phyloP scores from a whole-genome alignment of 2,888 invertebrate genomes.

The Rhagonycha fulva region DNA sequence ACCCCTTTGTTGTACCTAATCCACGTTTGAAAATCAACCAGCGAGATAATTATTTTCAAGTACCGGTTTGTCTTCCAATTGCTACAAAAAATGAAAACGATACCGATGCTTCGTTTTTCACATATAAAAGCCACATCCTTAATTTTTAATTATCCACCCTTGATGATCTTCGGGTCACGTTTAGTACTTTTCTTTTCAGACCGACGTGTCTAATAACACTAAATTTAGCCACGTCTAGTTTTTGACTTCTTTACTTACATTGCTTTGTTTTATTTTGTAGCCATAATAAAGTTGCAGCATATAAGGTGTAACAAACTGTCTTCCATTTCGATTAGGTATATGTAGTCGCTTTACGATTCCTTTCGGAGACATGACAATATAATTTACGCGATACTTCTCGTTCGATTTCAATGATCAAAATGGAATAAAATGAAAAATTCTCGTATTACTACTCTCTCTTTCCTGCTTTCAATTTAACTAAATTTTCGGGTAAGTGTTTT shows the following conservation, averaged over 20 bases:
- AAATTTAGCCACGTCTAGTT: slow-evolving; percentile 7
- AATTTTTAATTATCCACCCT: not conserved
- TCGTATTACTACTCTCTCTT: not conserved
- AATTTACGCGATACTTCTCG: slow-evolving; percentile 15
- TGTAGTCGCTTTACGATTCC: slow-evolving; percentile 13
- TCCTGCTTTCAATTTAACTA: not conserved
- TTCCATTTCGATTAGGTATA: slow-evolving; percentile 8
- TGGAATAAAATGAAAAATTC: slow-evolving; percentile 5
- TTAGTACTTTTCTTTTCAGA: not conserved
- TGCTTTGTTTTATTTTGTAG: slow-evolving; percentile 16
- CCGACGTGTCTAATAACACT: slow-evolving; percentile 6
- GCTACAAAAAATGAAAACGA: not conserved
- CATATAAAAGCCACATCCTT: not conserved
- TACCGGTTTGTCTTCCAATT: not conserved
- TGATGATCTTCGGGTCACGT: not conserved
- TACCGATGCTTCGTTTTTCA: not conserved
- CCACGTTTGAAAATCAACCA: not conserved
- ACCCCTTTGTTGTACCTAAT: not conserved
- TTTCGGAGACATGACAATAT: slow-evolving; percentile 18
- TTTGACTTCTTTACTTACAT: slow-evolving; percentile 11
- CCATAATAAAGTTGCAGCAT: slow-evolving; percentile 8
- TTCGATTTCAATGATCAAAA: slow-evolving; percentile 8
- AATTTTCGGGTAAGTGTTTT: not conserved
- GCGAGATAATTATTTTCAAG: not conserved
- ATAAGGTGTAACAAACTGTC: slow-evolving; percentile 18